A percentile compares a stretch with the other conserved stretches of the same genome.
phyloP scores from a whole-genome alignment of 2,888 invertebrate species.

The Orthonychiurus folsomi region DNA sequence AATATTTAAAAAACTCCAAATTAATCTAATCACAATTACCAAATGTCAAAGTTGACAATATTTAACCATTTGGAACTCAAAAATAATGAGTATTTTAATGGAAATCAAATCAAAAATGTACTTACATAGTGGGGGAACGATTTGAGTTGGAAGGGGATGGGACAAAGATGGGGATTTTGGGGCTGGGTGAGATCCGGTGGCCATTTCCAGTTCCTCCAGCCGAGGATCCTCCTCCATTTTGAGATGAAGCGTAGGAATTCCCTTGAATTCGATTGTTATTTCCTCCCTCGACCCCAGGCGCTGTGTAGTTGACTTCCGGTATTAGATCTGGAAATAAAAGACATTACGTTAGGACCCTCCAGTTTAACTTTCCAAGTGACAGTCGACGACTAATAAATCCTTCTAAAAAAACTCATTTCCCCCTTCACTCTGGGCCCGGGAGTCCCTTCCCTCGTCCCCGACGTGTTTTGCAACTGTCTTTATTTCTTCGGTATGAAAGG shows the following conservation, averaged over 20 bases:
- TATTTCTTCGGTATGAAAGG: not conserved
- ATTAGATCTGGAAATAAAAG: conserved; percentile 7
- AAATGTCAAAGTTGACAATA: not conserved
- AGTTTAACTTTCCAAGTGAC: conserved; percentile 4
- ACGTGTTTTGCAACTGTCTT: not conserved
- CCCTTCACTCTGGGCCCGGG: not conserved
- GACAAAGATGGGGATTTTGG: conserved; percentile 39
- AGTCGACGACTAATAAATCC: conserved; percentile 29
- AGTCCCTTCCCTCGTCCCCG: no score
- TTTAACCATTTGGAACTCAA: not conserved
- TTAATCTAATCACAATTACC: not conserved
- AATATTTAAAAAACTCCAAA: no score
- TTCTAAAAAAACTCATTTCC: conserved; percentile 32
- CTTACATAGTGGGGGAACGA: conserved; percentile 39
- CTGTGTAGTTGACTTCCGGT: conserved; percentile 40
- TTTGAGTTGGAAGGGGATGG: conserved; percentile 40
- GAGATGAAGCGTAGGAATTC: conserved; percentile 26
- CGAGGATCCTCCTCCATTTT: conserved; percentile 11
- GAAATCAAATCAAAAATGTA: no score
- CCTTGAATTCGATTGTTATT: conserved; percentile 28
- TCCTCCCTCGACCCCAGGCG: conserved; percentile 19
- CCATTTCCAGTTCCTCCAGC: conserved; percentile 25
- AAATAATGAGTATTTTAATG: no score
- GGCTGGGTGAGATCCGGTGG: conserved; percentile 20
- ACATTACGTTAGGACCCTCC: not conserved